Evolutionary conservation across 2,888 invertebrate species (phyloP).

Genomic region (Sinodicranocentrus sp.): DNA sequence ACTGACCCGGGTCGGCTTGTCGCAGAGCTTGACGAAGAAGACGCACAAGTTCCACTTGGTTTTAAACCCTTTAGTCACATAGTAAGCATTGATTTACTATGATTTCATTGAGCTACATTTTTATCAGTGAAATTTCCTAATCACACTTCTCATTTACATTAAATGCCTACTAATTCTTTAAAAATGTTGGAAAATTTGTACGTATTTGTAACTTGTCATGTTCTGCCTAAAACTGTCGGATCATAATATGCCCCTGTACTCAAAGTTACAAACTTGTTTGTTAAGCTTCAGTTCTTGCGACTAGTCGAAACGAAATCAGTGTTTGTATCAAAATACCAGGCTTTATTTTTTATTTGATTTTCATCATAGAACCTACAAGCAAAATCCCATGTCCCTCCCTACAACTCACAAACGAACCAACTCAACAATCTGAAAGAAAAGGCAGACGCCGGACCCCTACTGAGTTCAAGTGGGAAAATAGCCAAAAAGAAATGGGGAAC

Average conservation of each 20-base stretch:
- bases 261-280: too few species aligned
- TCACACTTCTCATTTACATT: too few species aligned
- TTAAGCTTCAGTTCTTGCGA: too few species aligned
- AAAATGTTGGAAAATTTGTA: too few species aligned
- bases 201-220: too few species aligned
- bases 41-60: constrained; percentile 48
- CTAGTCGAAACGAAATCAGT: too few species aligned
- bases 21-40: constrained; percentile 62
- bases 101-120: too few species aligned
- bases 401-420: neutral
- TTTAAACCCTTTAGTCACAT: constrained; percentile 62
- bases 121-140: too few species aligned
- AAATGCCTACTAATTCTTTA: too few species aligned
- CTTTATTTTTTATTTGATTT: neutral
- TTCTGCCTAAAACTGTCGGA: too few species aligned
- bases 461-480: constrained; percentile 73
- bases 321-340: neutral
- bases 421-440: constrained; percentile 51
- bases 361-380: constrained; percentile 7
- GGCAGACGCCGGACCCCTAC: constrained; percentile 75
- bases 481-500: constrained; percentile 69
- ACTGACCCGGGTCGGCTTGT: constrained; percentile 63
- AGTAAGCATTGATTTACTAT: constrained; percentile 23
- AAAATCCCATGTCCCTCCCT: constrained; percentile 11
- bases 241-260: too few species aligned